Conservation (phyloP, 2,888 invertebrate species). For the Ametastegia equiseti region DNA sequence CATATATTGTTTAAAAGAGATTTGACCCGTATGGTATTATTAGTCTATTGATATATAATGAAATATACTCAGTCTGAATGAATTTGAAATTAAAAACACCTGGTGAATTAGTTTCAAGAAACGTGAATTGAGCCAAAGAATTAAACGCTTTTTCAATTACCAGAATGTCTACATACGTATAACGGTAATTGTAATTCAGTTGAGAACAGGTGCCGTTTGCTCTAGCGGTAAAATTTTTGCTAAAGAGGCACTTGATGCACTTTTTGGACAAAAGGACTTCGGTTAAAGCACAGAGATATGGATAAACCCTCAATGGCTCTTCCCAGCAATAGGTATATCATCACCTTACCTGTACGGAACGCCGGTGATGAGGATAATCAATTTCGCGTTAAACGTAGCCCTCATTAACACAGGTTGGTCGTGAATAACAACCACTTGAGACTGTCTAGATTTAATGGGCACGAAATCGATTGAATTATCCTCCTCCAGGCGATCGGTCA, state of each 20-base stretch:
- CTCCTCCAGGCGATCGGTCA: too few relatives aligned
- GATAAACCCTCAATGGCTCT: not conserved
- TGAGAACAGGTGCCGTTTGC: not conserved
- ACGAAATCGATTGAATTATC: conserved; percentile 1
- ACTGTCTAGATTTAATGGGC: conserved; percentile 7
- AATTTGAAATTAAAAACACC: not conserved
- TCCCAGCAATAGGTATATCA: not conserved
- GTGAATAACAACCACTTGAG: not conserved
- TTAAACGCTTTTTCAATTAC: not conserved
- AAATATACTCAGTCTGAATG: too few relatives aligned
- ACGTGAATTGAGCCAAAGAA: not conserved
- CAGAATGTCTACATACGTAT: not conserved
- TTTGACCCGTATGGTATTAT: too few relatives aligned
- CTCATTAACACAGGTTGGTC: conserved; percentile 9
- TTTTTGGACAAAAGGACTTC: not conserved
- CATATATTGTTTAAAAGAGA: too few relatives aligned
- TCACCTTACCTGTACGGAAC: conserved; percentile 21
- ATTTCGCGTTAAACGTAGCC: conserved; percentile 8
- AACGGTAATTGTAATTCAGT: not conserved
- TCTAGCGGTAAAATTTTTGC: not conserved
- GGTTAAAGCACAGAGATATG: not conserved
- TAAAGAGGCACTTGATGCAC: not conserved
- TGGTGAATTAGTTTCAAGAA: not conserved
- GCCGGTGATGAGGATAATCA: conserved; percentile 8
- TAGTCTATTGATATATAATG: too few relatives aligned